phyloP scores from a whole-genome alignment of 2,888 invertebrate species.

The Dugesia japonica region DNA sequence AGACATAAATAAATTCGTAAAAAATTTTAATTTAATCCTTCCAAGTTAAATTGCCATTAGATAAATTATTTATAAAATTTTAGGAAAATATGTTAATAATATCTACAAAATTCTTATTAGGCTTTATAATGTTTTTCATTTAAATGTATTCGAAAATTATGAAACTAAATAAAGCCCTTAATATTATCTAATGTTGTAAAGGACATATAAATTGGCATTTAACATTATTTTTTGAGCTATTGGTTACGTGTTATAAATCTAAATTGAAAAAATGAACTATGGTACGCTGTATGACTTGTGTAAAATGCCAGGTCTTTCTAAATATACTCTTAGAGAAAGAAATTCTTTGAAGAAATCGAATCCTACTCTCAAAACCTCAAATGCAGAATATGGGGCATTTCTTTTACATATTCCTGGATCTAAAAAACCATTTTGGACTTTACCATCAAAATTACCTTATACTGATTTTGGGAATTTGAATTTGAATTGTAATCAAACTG shows the following conservation, averaged over 20 bases:
- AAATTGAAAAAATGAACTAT: background rate
- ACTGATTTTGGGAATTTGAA: background rate
- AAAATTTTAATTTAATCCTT: too few relatives aligned
- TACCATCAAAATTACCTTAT: background rate
- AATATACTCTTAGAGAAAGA: background rate
- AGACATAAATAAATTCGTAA: too few relatives aligned
- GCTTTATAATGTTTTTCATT: too few relatives aligned
- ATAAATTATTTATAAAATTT: too few relatives aligned
- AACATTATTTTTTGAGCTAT: too few relatives aligned
- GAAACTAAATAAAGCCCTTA: too few relatives aligned
- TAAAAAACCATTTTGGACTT: slow-evolving; percentile 9
- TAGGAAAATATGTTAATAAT: too few relatives aligned
- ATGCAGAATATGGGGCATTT: background rate
- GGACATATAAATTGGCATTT: too few relatives aligned
- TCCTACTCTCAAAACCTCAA: background rate
- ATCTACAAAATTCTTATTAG: too few relatives aligned
- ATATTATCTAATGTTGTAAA: too few relatives aligned
- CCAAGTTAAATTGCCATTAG: too few relatives aligned
- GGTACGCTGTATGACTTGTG: background rate
- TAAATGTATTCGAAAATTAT: too few relatives aligned
- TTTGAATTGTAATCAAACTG: background rate
- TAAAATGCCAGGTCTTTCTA: background rate
- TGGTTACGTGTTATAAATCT: background rate
- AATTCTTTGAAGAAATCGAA: background rate
- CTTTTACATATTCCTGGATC: slow-evolving; percentile 4